Evolutionary conservation across 2,888 invertebrate species (phyloP), one percentile per base, ranked within the genome.

Genomic region (Teleiodes luculella): DNA sequence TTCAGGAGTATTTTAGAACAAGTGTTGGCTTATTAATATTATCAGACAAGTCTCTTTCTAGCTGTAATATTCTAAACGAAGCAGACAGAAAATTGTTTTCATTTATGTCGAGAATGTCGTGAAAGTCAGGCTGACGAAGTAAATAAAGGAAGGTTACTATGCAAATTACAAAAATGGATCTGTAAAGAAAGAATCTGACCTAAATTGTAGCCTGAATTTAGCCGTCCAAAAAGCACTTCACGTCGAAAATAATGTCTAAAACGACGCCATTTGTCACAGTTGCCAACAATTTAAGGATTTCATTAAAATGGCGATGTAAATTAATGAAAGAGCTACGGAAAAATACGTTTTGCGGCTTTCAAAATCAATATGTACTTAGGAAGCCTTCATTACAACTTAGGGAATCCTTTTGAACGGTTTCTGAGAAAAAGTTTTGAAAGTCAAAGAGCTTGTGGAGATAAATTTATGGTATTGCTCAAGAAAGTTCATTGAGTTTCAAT

Each of bases 101-200:
- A 43, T 28, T 20, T 10, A 41, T 20, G 16, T 16, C 16, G 18
- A 20, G 28, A 43, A 43, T 43, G 20, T 28, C n/a, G n/a, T 13
- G 20, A 43, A 43, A 18, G 28, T 5, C 7, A 1, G 6, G 3
- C 28, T 11, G 18, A 6, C 13, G 6, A 14, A 37, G 14, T 37
- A 13, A 37, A 8, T 18, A 37, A 24, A 24, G 14, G 28, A 60
- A 58, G 53, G 56, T 60, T 56, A 56, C 58, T 55, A 56, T 43
- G 43, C 28, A 43, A 43, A 43, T 43, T 28, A n/a, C 20, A 8
- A 24, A 28, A 43, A 43, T 28, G 43, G 28, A 20, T 28, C 20
- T 43, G 20, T 13, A 43, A 24, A 43, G 20, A 43, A 43, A 28
- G 43, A 28, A 36, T 18, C 33, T 7, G 24, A 39, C n/a, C n/a